A percentile compares a stretch with the other conserved stretches of the same genome.
These are phyloP conservation scores for Engystomops pustulosus DNA, from an alignment of 2,113 vertebrate species.

Conservation along the genomic window DNA sequence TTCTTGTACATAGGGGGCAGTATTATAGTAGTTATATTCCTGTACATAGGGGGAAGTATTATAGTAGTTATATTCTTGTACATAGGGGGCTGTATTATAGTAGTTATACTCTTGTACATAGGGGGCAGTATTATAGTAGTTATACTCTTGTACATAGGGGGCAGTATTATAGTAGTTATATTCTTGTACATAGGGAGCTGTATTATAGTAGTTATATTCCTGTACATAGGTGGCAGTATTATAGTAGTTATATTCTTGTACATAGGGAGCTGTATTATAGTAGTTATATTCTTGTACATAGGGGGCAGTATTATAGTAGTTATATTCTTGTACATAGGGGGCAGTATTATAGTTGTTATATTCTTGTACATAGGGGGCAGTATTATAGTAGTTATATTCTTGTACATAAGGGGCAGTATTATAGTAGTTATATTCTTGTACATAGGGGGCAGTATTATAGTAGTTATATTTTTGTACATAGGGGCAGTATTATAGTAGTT, in stretches of 20 bases:
- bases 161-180: slow-evolving; percentile 1
- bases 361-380: not conserved
- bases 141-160: not conserved
- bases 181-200: not conserved
- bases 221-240: not conserved
- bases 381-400: slow-evolving; percentile 1
- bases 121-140: not conserved
- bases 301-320: not conserved
- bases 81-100: not conserved
- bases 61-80: no score
- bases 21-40: no score
- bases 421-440: not conserved
- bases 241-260: not conserved
- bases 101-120: slow-evolving; percentile 9
- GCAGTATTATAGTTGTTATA: slow-evolving; percentile 4
- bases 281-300: no score
- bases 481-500: no score
- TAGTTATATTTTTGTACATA: not conserved
- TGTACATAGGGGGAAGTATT: no score
- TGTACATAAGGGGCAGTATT: not conserved
- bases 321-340: not conserved
- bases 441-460: no score
- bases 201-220: no score
- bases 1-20: no score
- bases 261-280: no score